Base-by-base conservation (phyloP, 2,888 invertebrate genomes). In the Listrodromus nycthemerus region DNA sequence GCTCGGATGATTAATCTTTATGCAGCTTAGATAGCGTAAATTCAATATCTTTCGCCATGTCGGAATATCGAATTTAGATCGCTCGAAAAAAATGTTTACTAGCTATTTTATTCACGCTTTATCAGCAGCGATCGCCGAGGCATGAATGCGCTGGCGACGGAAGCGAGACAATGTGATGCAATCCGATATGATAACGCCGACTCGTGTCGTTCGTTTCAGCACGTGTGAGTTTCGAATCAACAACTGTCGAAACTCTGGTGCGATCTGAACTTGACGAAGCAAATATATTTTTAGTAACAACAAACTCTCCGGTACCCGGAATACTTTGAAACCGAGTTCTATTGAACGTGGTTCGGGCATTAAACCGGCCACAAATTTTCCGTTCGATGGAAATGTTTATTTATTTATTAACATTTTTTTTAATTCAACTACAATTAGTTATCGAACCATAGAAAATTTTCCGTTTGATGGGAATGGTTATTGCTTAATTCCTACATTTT, bases 101-200 rank as follows among this genome's bases (percentile, higher is more conserved):
- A 58, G 27, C 45, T 13, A 16, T 61, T 33, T 58, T 71, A 58
- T 73, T 45, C 24, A 41, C 8, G 16, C 21, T n/a, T 27, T 10
- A 58, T 27, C 71, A 61, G 71, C 71, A 45, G 1, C 10, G 24
- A 58, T 21, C 10, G 71, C 41, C 27, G 16, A 4, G 13, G 27
- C 4, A 24, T 27, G 27, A 19, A 30, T 55, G 33, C 24, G 21
- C 6, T 58, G 27, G 5, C 58, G 21, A 21, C 1, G 5, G 24
- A 37, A 37, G 37, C 37, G 55, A 55, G 7, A 21, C 55, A 55
- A 50, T 50, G 21, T 24, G 6, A 33, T 55, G 71, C 55, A 58
- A 71, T 58, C 41, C 58, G 71, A 73, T 13, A 58, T 16, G 58
- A 58, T 58, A 27, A 58, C 27, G 58, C 21, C 13, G 58, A 13